Evolutionary conservation across 2,888 invertebrate species (phyloP).

Genomic region (Sylvicola cinctus): DNA sequence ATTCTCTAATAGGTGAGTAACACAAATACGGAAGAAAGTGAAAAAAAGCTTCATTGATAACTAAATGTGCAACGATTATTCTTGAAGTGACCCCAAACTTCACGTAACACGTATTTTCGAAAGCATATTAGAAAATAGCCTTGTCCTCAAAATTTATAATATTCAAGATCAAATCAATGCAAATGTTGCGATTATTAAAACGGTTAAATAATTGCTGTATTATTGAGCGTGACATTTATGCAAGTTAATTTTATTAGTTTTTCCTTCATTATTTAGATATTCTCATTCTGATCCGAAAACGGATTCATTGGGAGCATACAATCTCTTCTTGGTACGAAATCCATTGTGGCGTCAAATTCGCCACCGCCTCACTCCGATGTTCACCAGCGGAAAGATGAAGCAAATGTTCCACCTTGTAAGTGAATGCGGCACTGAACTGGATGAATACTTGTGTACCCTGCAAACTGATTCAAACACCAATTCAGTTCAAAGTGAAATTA

Average conservation of each 20-base stretch:
- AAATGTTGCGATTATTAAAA: too few relatives aligned
- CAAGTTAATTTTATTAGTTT: too few relatives aligned
- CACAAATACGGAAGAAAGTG: too few relatives aligned
- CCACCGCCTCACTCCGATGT: slow-evolving; percentile 25
- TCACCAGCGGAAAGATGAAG: slow-evolving; percentile 24
- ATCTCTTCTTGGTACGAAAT: slow-evolving; percentile 25
- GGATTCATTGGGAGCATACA: slow-evolving; percentile 22
- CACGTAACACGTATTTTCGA: too few relatives aligned
- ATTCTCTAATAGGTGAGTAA: slow-evolving; percentile 19
- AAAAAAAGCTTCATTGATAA: too few relatives aligned
- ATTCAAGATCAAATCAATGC: too few relatives aligned
- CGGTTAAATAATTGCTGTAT: too few relatives aligned
- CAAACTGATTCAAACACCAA: slow-evolving; percentile 1
- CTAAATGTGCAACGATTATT: too few relatives aligned
- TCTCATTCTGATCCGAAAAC: slow-evolving; percentile 14
- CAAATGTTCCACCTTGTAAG: slow-evolving; percentile 21
- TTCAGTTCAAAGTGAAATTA: slow-evolving; percentile 14
- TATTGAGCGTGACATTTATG: too few relatives aligned
- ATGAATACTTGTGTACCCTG: slow-evolving; percentile 1
- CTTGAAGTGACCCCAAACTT: too few relatives aligned
- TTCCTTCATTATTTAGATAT: slow-evolving; percentile 10
- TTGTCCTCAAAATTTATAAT: too few relatives aligned
- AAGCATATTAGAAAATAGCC: too few relatives aligned
- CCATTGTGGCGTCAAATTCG: slow-evolving; percentile 25
- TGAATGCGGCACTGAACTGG: slow-evolving; percentile 12